These are phyloP conservation scores for Holcopasites calliopsidis DNA, from an alignment of 1,140 invertebrate genomes.

Conservation along the genomic window DNA sequence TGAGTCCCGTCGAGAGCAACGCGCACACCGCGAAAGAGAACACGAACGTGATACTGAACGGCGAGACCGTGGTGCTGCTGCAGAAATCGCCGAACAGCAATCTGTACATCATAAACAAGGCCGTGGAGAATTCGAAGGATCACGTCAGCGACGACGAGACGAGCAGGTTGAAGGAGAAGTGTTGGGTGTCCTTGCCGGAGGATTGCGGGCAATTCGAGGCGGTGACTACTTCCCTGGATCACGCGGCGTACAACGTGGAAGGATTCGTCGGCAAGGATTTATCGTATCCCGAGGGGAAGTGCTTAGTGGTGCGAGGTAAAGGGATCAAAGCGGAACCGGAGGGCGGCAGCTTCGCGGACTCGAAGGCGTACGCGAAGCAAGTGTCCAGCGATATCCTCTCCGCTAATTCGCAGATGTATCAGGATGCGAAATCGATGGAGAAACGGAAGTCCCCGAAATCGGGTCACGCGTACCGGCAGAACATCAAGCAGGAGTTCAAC, in stretches of 20 bases:
- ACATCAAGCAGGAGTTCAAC: slow-evolving; percentile 70
- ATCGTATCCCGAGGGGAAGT: slow-evolving; percentile 49
- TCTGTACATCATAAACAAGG: slow-evolving; percentile 78
- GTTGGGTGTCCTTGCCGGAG: slow-evolving; percentile 33
- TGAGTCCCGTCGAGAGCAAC: slow-evolving; percentile 50
- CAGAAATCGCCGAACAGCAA: slow-evolving; percentile 78
- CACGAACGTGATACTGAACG: slow-evolving; percentile 76
- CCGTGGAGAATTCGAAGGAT: slow-evolving; percentile 67
- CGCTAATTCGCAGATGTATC: slow-evolving; percentile 41
- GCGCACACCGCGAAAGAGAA: slow-evolving; percentile 65
- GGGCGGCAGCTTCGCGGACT: slow-evolving; percentile 41
- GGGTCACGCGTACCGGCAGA: slow-evolving; percentile 49
- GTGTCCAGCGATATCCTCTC: slow-evolving; percentile 42
- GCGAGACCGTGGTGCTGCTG: slow-evolving; percentile 74
- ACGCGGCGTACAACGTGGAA: slow-evolving; percentile 39
- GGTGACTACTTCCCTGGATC: slow-evolving; percentile 40
- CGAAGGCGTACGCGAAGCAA: slow-evolving; percentile 42
- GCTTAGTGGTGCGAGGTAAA: slow-evolving; percentile 38
- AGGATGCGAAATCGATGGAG: slow-evolving; percentile 44
- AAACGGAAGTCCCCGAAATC: slow-evolving; percentile 52
- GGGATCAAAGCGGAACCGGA: slow-evolving; percentile 53
- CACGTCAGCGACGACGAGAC: slow-evolving; percentile 63
- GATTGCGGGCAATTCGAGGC: slow-evolving; percentile 44
- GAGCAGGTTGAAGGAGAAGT: slow-evolving; percentile 41
- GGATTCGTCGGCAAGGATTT: too few species aligned